Evolutionary conservation across 2,888 invertebrate species (phyloP).

Genomic region (Trichacis sp.): DNA sequence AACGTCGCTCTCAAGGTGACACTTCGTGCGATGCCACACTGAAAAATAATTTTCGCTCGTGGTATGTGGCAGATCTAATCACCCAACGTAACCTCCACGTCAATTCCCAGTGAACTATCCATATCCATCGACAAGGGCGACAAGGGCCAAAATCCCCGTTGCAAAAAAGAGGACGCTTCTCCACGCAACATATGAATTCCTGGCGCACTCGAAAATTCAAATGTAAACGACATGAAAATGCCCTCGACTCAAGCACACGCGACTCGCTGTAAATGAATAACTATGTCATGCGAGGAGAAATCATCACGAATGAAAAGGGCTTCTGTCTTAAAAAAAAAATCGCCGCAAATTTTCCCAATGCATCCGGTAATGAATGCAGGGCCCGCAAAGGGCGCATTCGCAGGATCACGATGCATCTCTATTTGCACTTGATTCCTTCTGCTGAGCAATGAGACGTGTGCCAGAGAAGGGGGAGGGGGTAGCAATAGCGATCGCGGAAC

Average conservation of each 20-base stretch:
- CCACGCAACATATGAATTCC: background rate
- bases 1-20: no score
- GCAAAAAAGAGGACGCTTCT: background rate
- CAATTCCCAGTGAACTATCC: background rate
- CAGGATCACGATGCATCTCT: constrained; percentile 6
- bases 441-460: constrained; percentile 17
- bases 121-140: background rate
- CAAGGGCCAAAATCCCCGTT: no score
- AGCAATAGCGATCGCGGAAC: constrained; percentile 40
- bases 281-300: background rate
- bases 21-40: no score
- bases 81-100: background rate
- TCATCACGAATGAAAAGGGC: background rate
- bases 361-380: no score
- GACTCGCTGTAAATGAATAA: background rate
- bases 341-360: no score
- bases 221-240: background rate
- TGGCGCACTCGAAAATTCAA: background rate
- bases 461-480: constrained; percentile 21
- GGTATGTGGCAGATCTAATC: constrained; percentile 2
- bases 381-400: no score
- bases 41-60: background rate
- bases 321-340: no score
- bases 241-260: background rate
- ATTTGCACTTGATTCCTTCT: constrained; percentile 13